Evolutionary conservation across 1,140 invertebrate species (phyloP).

Genomic region (Phortica variegata): DNA sequence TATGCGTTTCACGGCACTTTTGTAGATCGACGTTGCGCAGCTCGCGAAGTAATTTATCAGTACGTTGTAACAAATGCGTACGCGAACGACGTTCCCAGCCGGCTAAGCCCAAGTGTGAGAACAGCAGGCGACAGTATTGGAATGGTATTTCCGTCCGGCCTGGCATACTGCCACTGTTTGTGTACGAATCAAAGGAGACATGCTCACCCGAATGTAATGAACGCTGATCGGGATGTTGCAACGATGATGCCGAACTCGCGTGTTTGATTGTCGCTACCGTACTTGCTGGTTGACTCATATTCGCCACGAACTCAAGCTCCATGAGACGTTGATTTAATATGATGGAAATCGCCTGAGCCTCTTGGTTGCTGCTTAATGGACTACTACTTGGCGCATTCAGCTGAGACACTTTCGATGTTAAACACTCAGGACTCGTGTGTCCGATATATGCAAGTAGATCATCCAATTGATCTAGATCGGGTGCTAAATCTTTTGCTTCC

Average conservation of each 20-base stretch:
- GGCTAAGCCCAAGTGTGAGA: constrained; percentile 86
- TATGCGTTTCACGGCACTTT: constrained; percentile 93
- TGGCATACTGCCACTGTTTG: constrained; percentile 23
- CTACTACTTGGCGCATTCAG: constrained; percentile 73
- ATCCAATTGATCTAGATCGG: constrained; percentile 89
- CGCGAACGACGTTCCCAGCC: constrained; percentile 85
- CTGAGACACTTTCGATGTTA: constrained; percentile 68
- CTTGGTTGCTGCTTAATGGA: constrained; percentile 68
- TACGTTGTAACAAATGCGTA: constrained; percentile 85
- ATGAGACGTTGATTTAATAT: constrained; percentile 78
- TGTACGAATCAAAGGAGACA: constrained; percentile 44
- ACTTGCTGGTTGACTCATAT: constrained; percentile 54
- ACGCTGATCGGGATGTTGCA: constrained; percentile 36
- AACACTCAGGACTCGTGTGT: constrained; percentile 87
- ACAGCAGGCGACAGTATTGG: constrained; percentile 81
- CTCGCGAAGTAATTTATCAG: constrained; percentile 87
- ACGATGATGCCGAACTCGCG: constrained; percentile 20
- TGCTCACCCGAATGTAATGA: constrained; percentile 32
- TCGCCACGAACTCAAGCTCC: constrained; percentile 71
- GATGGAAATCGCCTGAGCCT: constrained; percentile 81
- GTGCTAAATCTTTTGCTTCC: constrained; percentile 76
- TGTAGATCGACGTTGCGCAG: constrained; percentile 90
- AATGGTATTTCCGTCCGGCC: constrained; percentile 60
- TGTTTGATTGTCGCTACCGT: constrained; percentile 30
- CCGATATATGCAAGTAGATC: constrained; percentile 91